These are phyloP conservation scores for Nyctereutes procyonoides DNA, from an alignment of 2,113 vertebrate genomes.

Conservation along the genomic window DNA sequence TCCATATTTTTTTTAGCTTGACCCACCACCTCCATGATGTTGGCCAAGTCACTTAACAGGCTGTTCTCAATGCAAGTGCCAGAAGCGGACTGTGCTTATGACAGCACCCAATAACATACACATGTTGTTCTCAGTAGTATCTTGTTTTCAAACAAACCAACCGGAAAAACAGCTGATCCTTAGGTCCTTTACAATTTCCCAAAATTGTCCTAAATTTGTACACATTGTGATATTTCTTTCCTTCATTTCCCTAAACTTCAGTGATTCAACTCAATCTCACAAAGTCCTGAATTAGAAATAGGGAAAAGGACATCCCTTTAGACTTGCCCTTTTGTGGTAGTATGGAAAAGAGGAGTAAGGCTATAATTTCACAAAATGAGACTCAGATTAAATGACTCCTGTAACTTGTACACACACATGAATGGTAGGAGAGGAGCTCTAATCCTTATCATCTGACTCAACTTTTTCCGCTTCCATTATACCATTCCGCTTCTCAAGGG, in stretches of 20 bases:
- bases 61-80: not conserved
- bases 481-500: not conserved
- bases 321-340: not conserved
- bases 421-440: not conserved
- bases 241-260: not conserved
- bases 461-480: not conserved
- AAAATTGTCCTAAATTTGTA: not conserved
- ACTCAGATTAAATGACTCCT: not conserved
- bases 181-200: not conserved
- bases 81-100: not conserved
- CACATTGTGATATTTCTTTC: not conserved
- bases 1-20: not conserved
- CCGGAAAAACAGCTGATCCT: not conserved
- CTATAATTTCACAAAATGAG: not conserved
- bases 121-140: not conserved
- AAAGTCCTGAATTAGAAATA: not conserved
- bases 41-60: not conserved
- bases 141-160: not conserved
- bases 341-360: not conserved
- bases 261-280: not conserved
- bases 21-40: not conserved
- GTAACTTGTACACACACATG: not conserved
- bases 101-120: not conserved
- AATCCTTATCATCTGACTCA: not conserved
- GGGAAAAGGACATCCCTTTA: not conserved